Evolutionary conservation across 2,888 invertebrate genomes (phyloP).

Genomic region (Mythimna pallens): DNA sequence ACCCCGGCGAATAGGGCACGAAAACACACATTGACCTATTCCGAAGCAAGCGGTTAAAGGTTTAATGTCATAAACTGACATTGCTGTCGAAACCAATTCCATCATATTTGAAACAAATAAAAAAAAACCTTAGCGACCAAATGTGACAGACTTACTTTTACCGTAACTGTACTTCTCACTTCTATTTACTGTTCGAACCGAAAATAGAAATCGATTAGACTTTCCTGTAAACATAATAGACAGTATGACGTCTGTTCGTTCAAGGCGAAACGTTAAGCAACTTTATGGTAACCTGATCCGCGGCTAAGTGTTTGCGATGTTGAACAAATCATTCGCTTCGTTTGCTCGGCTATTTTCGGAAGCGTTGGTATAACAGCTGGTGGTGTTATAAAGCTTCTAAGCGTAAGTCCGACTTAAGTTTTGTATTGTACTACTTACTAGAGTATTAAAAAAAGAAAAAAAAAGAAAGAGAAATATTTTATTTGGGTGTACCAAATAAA

Average conservation of each 20-base stretch:
- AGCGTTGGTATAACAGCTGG: background rate
- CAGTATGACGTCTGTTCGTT: slow-evolving; percentile 34
- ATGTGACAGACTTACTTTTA: background rate
- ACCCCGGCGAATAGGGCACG: no score
- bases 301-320: slow-evolving; percentile 47
- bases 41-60: no score
- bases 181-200: background rate
- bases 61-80: no score
- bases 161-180: background rate
- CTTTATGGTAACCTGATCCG: slow-evolving; percentile 39
- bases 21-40: no score
- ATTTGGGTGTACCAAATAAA: no score
- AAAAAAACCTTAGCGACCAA: no score
- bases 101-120: no score
- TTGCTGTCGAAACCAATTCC: no score
- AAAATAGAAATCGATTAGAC: slow-evolving; percentile 27
- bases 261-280: slow-evolving; percentile 45
- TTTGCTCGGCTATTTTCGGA: slow-evolving; percentile 35
- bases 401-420: no score
- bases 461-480: no score
- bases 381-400: background rate
- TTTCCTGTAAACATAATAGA: slow-evolving; percentile 13
- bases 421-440: no score
- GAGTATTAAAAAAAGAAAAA: no score
- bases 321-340: slow-evolving; percentile 39